Evolutionary conservation across 2,797 vertebrate genomes (phyloP).

Genomic region (Moxostoma hubbsi): DNA sequence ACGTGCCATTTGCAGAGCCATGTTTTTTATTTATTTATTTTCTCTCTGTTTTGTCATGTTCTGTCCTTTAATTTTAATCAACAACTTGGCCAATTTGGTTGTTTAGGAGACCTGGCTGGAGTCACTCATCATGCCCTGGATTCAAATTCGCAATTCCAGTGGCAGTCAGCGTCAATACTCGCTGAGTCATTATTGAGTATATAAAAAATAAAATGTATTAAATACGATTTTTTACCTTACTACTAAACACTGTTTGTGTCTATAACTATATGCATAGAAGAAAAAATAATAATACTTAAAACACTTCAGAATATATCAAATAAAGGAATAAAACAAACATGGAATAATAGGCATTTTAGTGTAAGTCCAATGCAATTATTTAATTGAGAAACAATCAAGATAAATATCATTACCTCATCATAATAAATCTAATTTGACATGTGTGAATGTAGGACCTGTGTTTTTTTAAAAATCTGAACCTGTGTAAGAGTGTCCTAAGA

Average conservation of each 20-base stretch:
- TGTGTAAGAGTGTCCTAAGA: conserved; percentile 10
- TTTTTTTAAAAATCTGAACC: not conserved
- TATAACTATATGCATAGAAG: no score
- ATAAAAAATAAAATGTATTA: no score
- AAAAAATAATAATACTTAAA: no score
- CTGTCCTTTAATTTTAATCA: not conserved
- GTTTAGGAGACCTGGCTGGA: no score
- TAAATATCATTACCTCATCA: not conserved
- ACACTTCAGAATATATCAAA: no score
- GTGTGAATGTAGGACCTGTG: not conserved
- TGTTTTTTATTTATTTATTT: not conserved
- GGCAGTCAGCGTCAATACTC: no score
- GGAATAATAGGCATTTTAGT: not conserved
- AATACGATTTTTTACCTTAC: no score
- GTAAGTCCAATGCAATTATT: not conserved
- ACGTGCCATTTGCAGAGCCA: conserved; percentile 3
- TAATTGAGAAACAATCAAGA: not conserved
- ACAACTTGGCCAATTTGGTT: not conserved
- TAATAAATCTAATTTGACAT: not conserved
- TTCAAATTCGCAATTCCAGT: no score
- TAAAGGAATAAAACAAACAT: not conserved
- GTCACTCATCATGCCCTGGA: no score
- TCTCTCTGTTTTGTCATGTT: not conserved
- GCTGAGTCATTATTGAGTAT: no score
- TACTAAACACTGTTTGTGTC: no score